Evolutionary conservation across 2,113 vertebrate species (phyloP), one percentile per base, ranked within the genome.

Genomic region (Myxocyprinus asiaticus): DNA sequence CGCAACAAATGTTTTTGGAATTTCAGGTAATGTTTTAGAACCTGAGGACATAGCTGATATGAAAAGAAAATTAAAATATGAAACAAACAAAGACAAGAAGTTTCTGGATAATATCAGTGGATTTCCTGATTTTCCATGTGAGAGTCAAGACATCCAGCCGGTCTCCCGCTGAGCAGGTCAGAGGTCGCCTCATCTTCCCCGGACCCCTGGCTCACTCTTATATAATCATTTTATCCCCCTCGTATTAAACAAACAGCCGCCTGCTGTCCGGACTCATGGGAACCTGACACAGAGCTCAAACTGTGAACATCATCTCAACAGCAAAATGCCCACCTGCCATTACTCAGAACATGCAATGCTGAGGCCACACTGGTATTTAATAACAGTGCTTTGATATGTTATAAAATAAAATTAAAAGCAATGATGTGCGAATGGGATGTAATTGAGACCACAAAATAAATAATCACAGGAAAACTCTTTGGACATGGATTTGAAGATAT

Each of bases 241-340:
- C 5, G 51, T 17, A 67, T 69, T 64, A 81, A 84, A 81, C 55
- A 81, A 84, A 84, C 76, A 84, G 67, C 33, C 7, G n/a, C 61
- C 76, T 17, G 61, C 63, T 69, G 79, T 64, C 79, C 59, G 12
- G 66, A 55, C 22, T 61, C 69, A 64, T 84, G 75, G 43, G 79
- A 81, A 84, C 33, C 55, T 55, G 12, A 58, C 48, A 70, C 45
- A n/a, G 59, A 53, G 22, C 14, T 58, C 72, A 76, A 7, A 47
- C 61, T 10, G 65, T 17, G 9, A 3, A 53, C 73, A 51, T 44
- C 44, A 33, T 33, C 22, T 33, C 22, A 62, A 61, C 56, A 33
- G 17, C 71, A 33, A 14, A 63, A 63, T 12, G 43, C 43, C 55
- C 14, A 56, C 11, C 11, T 68, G 47, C 67, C 9, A n/a, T 33